A percentile compares a stretch with the other conserved stretches of the same genome.
phyloP scores from a whole-genome alignment of 2,797 vertebrate species.

The Helicolenus hilgendorfi region DNA sequence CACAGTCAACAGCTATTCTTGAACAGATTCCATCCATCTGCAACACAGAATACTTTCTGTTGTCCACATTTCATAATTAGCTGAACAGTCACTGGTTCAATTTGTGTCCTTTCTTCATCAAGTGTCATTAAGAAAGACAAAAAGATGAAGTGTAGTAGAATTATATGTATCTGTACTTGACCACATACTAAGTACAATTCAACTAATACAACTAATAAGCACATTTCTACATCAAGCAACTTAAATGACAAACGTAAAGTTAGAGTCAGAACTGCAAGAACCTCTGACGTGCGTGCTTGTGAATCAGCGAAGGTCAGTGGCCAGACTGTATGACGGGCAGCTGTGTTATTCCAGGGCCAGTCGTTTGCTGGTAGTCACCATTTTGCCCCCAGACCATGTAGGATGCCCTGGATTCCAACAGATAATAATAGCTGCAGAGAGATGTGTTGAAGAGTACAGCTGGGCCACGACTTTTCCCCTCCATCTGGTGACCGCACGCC shows the following conservation, averaged over 20 bases:
- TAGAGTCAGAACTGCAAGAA: not conserved
- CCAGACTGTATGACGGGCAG: constrained; percentile 65
- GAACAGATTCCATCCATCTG: not conserved
- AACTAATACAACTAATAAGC: not conserved
- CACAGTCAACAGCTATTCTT: not conserved
- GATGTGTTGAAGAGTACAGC: constrained; percentile 69
- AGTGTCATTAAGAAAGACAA: not conserved
- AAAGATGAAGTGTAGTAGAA: not conserved
- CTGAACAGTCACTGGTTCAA: not conserved
- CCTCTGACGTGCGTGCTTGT: not conserved
- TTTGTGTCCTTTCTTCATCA: not conserved
- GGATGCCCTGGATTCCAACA: constrained; percentile 83
- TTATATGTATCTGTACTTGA: not conserved
- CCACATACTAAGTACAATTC: not conserved
- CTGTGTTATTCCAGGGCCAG: constrained; percentile 82
- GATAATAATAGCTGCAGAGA: constrained; percentile 85
- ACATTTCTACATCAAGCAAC: not conserved
- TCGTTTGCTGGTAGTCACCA: constrained; percentile 70
- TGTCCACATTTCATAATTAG: not conserved
- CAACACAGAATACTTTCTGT: not conserved
- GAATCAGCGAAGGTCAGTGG: constrained; percentile 34
- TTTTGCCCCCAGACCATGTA: constrained; percentile 74
- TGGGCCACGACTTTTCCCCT: constrained; percentile 42
- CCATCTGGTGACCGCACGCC: constrained; percentile 38
- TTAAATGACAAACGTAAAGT: not conserved